Base-by-base conservation (phyloP, 2,888 invertebrate species). In the Elmis aenea region DNA sequence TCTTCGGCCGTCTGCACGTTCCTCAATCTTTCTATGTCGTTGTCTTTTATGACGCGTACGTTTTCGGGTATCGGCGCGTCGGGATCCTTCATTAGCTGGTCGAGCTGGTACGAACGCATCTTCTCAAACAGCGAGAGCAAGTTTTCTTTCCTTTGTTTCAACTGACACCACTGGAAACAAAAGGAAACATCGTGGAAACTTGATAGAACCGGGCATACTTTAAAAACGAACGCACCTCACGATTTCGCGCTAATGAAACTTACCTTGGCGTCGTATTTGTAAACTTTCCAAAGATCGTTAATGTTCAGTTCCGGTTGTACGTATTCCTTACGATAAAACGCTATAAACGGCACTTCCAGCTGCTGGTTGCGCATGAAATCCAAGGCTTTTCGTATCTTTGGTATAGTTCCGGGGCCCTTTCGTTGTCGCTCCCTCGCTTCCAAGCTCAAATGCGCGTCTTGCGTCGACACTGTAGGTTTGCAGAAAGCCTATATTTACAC, bases 271-370 rank as follows among this genome's bases (percentile, higher is more conserved):
- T 38, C 52, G 69, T 70, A 62, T 73, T 74, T 86, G 70, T 93
- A 97, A n/a, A 99, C 87, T 62, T 88, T 91, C 99, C 99, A 99
- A 15, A 99, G 70, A 61, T 99, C 97, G 55, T 91, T 91, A 32
- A 95, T 91, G 51, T 83, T 89, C 12, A 99, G 70, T 58, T 96
- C 95, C 0, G 94, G 93, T 56, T 90, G 85, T 0, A 97, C 92
- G 55, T 94, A 94, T 66, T 99, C 99, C 66, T 99, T 99, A 13
- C 97, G 79, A 64, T 99, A 99, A 68, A 95, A 96, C 0, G 94
- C 93, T 54, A 99, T 99, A 66, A 99, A 99, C 0, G 99, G 97
- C 23, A 97, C 95, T 71, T 99, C 97, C 48, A 94, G 73, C 27
- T 89, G 85, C 59, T 95, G 91, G 64, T 94, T 95, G 22, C 96